Conservation (phyloP, 1,140 invertebrate genomes). For the Coptotermes formosanus region DNA sequence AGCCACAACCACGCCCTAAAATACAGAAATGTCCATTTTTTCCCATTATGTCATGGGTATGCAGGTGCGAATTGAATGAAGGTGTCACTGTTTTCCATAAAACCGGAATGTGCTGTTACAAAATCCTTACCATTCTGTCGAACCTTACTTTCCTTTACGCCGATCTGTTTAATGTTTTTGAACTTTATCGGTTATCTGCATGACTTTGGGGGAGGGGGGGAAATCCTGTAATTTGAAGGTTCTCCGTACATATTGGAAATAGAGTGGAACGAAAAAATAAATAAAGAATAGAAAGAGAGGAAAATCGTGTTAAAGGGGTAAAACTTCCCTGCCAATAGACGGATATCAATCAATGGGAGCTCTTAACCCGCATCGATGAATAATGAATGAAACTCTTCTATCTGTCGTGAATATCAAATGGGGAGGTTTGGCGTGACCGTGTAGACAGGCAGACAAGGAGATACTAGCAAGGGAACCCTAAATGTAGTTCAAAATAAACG, state of each 20-base stretch:
- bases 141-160: too few species aligned
- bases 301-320: slow-evolving; percentile 7
- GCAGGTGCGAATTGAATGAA: too few species aligned
- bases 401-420: not conserved
- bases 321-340: slow-evolving; percentile 1
- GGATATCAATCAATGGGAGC: slow-evolving; percentile 1
- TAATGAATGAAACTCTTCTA: not conserved
- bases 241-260: not conserved
- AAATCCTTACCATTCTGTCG: too few species aligned
- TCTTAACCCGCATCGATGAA: slow-evolving; percentile 4
- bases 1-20: too few species aligned
- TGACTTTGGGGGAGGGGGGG: not conserved
- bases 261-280: not conserved
- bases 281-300: not conserved
- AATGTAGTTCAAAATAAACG: not conserved
- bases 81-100: too few species aligned
- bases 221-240: not conserved
- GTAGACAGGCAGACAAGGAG: not conserved
- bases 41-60: too few species aligned
- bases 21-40: too few species aligned
- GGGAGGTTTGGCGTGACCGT: not conserved
- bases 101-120: too few species aligned
- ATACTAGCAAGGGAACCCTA: not conserved
- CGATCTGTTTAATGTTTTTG: too few species aligned
- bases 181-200: not conserved